Evolutionary conservation across 2,888 invertebrate species (phyloP).

Genomic region (Drosophila neoperkinsi): DNA sequence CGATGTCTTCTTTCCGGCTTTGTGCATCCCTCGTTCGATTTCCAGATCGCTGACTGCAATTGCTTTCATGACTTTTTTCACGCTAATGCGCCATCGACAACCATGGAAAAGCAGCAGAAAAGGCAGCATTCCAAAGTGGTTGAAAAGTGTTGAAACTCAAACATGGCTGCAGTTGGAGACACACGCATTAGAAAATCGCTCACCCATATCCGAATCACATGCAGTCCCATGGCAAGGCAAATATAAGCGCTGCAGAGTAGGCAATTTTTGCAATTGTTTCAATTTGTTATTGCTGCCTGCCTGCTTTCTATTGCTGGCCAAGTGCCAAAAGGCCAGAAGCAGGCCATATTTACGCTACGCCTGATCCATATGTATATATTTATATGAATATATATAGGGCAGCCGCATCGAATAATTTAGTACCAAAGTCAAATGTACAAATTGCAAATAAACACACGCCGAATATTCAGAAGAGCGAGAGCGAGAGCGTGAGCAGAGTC

Average conservation of each 20-base stretch:
- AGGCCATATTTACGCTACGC: slow-evolving; percentile 27
- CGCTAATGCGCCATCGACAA: slow-evolving; percentile 22
- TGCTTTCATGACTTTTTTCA: slow-evolving; percentile 41
- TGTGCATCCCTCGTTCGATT: slow-evolving; percentile 40
- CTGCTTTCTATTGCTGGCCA: slow-evolving; percentile 47
- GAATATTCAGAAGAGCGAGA: slow-evolving; percentile 1
- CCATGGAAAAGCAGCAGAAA: slow-evolving; percentile 1
- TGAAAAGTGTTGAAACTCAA: slow-evolving; percentile 8
- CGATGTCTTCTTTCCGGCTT: slow-evolving; percentile 9
- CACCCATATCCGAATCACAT: slow-evolving; percentile 27
- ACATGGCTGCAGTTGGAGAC: slow-evolving; percentile 23
- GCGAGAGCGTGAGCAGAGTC: slow-evolving; percentile 5
- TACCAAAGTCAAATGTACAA: slow-evolving; percentile 46
- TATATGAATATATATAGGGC: slow-evolving; percentile 15
- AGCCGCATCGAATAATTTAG: slow-evolving; percentile 38
- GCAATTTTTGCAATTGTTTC: slow-evolving; percentile 60
- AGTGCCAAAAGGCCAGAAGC: slow-evolving; percentile 53
- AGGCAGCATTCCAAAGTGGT: background rate
- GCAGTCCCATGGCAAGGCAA: slow-evolving; percentile 1
- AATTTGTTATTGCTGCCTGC: slow-evolving; percentile 33
- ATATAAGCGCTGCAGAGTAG: slow-evolving; percentile 23
- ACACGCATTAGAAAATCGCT: slow-evolving; percentile 28
- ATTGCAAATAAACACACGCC: slow-evolving; percentile 23
- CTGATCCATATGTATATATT: slow-evolving; percentile 26
- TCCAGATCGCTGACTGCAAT: slow-evolving; percentile 60